Percentiles rank a stretch among this genome's conserved stretches.
phyloP scores from a whole-genome alignment of 2,113 vertebrate species.

The Octodon degus region DNA sequence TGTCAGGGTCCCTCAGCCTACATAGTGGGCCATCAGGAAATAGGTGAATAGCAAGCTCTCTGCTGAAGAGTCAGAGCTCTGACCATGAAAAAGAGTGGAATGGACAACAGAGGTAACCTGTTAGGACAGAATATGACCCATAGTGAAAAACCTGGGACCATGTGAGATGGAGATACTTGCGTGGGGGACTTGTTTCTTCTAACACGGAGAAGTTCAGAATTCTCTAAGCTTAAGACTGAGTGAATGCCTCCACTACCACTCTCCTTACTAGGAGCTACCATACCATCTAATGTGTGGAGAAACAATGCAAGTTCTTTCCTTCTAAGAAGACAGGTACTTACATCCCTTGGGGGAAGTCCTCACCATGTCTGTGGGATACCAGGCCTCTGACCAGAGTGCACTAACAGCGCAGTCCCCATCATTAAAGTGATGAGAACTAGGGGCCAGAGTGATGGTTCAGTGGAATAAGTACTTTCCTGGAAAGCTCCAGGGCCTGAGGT shows the following conservation, averaged over 20 bases:
- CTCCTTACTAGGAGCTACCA: too few relatives aligned
- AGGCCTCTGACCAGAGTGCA: not conserved
- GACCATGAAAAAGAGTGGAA: not conserved
- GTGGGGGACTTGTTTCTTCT: not conserved
- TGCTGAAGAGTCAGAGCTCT: not conserved
- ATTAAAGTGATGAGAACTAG: too few relatives aligned
- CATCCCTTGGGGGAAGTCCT: not conserved
- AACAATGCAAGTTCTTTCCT: not conserved
- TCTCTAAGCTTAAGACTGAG: not conserved
- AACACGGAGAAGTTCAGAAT: too few relatives aligned
- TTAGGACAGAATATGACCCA: not conserved
- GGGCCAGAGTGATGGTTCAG: too few relatives aligned
- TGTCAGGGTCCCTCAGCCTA: not conserved
- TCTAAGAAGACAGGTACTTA: too few relatives aligned
- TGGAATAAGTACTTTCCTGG: too few relatives aligned
- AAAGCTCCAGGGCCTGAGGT: too few relatives aligned
- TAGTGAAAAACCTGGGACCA: not conserved
- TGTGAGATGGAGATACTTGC: not conserved
- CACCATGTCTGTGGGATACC: not conserved
- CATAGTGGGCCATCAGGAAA: not conserved
- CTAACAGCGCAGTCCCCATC: not conserved
- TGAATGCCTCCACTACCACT: too few relatives aligned
- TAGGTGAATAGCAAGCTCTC: not conserved
- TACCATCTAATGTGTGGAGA: not conserved
- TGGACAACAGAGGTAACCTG: not conserved